Evolutionary conservation across 2,888 invertebrate species (phyloP).

Genomic region (Prosopocoilus inquinatus): DNA sequence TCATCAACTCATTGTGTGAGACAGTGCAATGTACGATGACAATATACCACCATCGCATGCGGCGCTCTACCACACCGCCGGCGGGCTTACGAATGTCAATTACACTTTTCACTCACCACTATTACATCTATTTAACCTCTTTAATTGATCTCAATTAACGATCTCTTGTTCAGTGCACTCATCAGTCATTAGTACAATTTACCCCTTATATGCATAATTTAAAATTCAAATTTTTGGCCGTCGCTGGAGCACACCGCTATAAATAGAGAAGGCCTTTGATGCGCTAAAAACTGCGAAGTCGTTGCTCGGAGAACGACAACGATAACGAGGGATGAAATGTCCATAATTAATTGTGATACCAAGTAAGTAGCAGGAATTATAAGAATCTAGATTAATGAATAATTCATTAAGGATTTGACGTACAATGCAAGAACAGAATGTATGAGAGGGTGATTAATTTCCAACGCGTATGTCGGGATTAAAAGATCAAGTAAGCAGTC

Average conservation of each 20-base stretch:
- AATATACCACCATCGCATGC: slow-evolving; percentile 31
- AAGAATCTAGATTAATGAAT: slow-evolving; percentile 49
- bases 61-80: slow-evolving; percentile 5
- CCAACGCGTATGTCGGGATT: slow-evolving; percentile 51
- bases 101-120: slow-evolving; percentile 37
- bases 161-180: slow-evolving; percentile 18
- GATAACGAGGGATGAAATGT: too few relatives aligned
- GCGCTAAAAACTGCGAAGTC: too few relatives aligned
- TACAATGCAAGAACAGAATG: slow-evolving; percentile 37
- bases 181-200: slow-evolving; percentile 33
- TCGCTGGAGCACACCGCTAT: neutral
- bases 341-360: slow-evolving; percentile 40
- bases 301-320: too few relatives aligned
- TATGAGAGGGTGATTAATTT: slow-evolving; percentile 50
- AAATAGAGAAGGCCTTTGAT: too few relatives aligned
- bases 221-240: slow-evolving; percentile 11
- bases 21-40: slow-evolving; percentile 33
- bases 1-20: slow-evolving; percentile 24
- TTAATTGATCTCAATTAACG: slow-evolving; percentile 46
- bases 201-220: slow-evolving; percentile 26
- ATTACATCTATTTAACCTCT: slow-evolving; percentile 48
- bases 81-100: slow-evolving; percentile 21
- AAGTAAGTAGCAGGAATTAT: slow-evolving; percentile 43
- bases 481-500: slow-evolving; percentile 51
- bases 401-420: slow-evolving; percentile 45